Base-by-base conservation (phyloP, 2,113 vertebrate genomes). In the Macquaria ambigua region DNA sequence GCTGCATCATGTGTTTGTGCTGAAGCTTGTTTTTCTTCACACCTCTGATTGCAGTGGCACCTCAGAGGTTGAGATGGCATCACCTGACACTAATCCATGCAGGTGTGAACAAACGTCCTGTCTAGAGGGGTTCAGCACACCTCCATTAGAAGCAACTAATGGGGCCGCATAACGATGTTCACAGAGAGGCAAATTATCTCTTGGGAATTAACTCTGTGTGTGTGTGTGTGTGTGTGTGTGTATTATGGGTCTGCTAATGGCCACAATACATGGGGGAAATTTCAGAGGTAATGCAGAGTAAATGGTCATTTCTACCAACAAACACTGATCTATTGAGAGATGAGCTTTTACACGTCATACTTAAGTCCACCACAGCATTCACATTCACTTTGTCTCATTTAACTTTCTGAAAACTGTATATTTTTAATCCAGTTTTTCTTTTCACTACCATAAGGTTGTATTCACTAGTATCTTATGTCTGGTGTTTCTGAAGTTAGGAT, bases 31-130 rank as follows among this genome's bases (percentile, higher is more conserved):
- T 87, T 75, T 76, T 70, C 39, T 83, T 69, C 1, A 88, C 89
- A 90, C 83, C 80, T 90, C 25, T 90, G 74, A 86, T 86, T 86
- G 77, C 71, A 70, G n/a, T 0, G 6, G 37, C 58, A 72, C 81
- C 85, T 84, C 14, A 21, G 68, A 81, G 67, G 66, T 6, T 21
- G 0, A 31, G 48, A 21, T 50, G 50, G 12, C 20, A 3, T n/a
- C 53, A 62, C 50, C 37, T 67, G 58, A 76, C 21, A 23, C 21
- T 50, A 15, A 73, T 56, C 15, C 41, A 28, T 1, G 37, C 0
- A 25, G 80, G 70, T 88, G 83, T 79, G 77, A 88, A 86, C 63
- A 18, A 52, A 25, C 63, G 15, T 63, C 15, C 0, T 34, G 67
- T 67, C 76, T 25, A 2, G 14, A 48, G 71, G 55, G 82, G 46